Base-by-base conservation (phyloP, 2,113 vertebrate species). In the Sebastes schlegelii region DNA sequence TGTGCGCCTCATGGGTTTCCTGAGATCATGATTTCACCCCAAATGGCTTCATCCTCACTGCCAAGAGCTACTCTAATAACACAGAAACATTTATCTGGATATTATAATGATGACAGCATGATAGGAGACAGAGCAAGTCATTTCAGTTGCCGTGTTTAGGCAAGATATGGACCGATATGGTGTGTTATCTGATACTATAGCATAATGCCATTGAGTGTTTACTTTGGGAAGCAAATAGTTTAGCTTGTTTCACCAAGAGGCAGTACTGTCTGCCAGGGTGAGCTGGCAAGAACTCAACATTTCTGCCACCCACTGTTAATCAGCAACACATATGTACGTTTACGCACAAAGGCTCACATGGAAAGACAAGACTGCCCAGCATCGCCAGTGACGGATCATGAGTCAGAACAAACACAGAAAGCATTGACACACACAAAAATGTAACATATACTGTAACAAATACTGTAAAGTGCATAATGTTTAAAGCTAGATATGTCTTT, bases 141-240 rank as follows among this genome's bases (percentile, higher is more conserved):
- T 49, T 49, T 40, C 62, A 52, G 16, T 57, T 6, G 21, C 4
- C 45, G 19, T 68, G 74, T 17, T 49, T 5, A 23, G n/a, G 46
- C 17, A 68, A 16, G 55, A 79, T 48, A 17, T 52, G 45, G 48
- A 51, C 42, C 16, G 46, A 61, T 17, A 54, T 40, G 21, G 60
- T 23, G 49, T 77, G 79, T 81, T 63, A 67, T 82, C 55, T 86
- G 57, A 89, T 73, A 79, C 84, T 80, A 34, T 34, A 84, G 63
- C 77, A 81, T 89, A 77, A 91, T 83, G 83, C 67, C 58, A 81
- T 75, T 7, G 26, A 87, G 54, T 90, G 86, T 93, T 94, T 90
- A 84, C 76, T 81, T 49, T 83, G 74, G 55, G 72, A 82, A 79
- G 45, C 71, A 43, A 67, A 61, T 80, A 86, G 84, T 88, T 85